phyloP scores from a whole-genome alignment of 1,140 invertebrate species.

The Formica selysi region DNA sequence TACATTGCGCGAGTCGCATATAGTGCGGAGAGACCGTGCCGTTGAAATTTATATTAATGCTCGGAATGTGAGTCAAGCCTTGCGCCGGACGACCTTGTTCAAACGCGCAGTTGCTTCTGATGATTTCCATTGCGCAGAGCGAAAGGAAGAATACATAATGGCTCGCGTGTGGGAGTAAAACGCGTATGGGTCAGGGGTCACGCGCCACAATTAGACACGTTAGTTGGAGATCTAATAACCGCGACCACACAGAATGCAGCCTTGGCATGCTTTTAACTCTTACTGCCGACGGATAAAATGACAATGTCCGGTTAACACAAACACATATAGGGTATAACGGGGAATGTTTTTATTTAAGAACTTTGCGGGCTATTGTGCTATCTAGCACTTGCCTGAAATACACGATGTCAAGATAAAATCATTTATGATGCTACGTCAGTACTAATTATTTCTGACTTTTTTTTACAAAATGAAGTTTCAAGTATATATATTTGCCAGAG shows the following conservation, averaged over 20 bases:
- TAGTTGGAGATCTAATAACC: conserved; percentile 38
- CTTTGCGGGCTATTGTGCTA: background rate
- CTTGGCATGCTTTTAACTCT: conserved; percentile 24
- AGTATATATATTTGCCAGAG: background rate
- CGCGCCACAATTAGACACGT: conserved; percentile 53
- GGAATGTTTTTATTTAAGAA: conserved; percentile 1
- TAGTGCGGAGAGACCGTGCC: conserved; percentile 43
- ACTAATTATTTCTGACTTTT: background rate
- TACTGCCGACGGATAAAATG: background rate
- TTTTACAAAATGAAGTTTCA: background rate
- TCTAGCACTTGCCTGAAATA: background rate
- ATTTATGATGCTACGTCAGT: conserved; percentile 3
- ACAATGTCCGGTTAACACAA: conserved; percentile 13
- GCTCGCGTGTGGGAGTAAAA: background rate
- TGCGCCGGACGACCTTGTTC: conserved; percentile 4
- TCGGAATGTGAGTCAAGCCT: conserved; percentile 59
- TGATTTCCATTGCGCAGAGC: conserved; percentile 50
- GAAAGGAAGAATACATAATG: conserved; percentile 27
- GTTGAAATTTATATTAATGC: conserved; percentile 81
- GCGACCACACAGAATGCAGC: conserved; percentile 37
- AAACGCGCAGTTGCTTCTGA: conserved; percentile 37
- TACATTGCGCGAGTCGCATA: background rate
- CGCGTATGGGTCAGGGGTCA: conserved; percentile 46
- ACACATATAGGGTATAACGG: background rate
- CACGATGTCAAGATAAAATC: background rate